Conservation (phyloP, 2,888 invertebrate genomes). For the Phortica okadai region DNA sequence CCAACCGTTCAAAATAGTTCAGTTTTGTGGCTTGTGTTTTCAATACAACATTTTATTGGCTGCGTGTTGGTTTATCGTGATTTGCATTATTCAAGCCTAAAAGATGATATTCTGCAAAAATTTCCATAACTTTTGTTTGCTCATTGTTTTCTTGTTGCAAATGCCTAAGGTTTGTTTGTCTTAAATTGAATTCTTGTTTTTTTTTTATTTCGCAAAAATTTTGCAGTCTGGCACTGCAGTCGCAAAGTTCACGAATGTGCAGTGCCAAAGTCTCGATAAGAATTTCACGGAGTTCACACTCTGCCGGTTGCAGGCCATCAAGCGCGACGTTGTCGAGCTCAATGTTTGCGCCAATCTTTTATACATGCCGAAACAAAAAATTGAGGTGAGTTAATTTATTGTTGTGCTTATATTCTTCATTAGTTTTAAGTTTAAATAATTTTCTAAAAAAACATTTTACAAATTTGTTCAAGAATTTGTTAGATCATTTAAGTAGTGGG, state of each 20-base stretch:
- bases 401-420: neutral
- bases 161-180: constrained; percentile 55
- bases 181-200: neutral
- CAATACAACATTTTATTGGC: neutral
- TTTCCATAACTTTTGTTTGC: neutral
- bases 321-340: constrained; percentile 64
- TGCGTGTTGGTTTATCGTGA: no score
- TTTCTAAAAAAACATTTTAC: no score
- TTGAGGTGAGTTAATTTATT: constrained; percentile 54
- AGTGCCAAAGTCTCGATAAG: constrained; percentile 54
- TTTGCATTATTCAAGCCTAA: no score
- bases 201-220: neutral
- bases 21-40: neutral
- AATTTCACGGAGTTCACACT: constrained; percentile 49
- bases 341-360: constrained; percentile 48
- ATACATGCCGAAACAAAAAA: constrained; percentile 47
- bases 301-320: constrained; percentile 60
- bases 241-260: constrained; percentile 62
- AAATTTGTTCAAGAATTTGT: no score
- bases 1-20: neutral
- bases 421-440: neutral
- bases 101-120: neutral
- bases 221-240: constrained; percentile 49
- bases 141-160: constrained; percentile 33
- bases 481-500: no score